These are phyloP conservation scores for Pongo abelii DNA, from an alignment of 2,113 vertebrate species.

Conservation along the genomic window DNA sequence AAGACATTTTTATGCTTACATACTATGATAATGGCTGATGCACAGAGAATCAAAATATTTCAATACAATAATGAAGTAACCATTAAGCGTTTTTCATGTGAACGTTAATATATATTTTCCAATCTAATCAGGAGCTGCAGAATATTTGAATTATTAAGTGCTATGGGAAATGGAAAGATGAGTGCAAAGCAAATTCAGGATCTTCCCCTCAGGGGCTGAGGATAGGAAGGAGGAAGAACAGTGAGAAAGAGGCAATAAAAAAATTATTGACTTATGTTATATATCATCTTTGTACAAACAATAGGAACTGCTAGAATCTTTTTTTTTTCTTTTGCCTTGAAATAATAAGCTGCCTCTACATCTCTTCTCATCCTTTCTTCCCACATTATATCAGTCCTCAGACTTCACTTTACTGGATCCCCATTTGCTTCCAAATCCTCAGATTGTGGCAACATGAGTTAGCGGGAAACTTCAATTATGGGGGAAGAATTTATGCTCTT, in stretches of 20 bases:
- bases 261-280: not conserved
- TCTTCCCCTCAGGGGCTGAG: not conserved
- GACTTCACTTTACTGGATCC: not conserved
- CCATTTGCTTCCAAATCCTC: not conserved
- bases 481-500: not conserved
- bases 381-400: not conserved
- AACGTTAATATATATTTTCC: not conserved
- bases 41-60: constrained; percentile 7
- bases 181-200: not conserved
- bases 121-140: not conserved
- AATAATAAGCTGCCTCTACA: not conserved
- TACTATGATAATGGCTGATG: not conserved
- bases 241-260: not conserved
- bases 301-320: not conserved
- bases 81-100: not conserved
- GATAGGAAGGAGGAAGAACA: not conserved
- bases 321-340: not conserved
- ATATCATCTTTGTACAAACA: not conserved
- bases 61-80: not conserved
- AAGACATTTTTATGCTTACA: not conserved
- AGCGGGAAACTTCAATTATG: not conserved
- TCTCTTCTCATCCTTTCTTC: not conserved
- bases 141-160: not conserved
- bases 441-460: not conserved
- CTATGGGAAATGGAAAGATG: not conserved